These are phyloP conservation scores for Lates japonicus DNA, from an alignment of 2,797 vertebrate genomes.

Conservation along the genomic window DNA sequence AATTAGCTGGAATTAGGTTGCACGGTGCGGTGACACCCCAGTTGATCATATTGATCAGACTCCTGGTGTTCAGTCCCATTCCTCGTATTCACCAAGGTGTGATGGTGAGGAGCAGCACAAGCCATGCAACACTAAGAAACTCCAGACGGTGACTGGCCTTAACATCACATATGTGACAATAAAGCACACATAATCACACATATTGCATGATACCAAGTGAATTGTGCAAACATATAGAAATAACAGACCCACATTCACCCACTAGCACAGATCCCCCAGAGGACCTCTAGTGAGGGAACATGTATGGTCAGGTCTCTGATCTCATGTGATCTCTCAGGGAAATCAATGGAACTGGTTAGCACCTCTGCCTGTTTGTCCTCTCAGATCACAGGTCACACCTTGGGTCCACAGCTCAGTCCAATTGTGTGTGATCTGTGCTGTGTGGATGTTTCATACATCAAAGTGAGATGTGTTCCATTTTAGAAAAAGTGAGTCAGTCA, in stretches of 20 bases:
- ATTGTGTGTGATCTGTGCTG: slow-evolving; percentile 5
- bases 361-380: slow-evolving; percentile 69
- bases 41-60: slow-evolving; percentile 79
- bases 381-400: slow-evolving; percentile 50
- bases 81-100: slow-evolving; percentile 51
- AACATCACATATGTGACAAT: slow-evolving; percentile 10
- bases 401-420: background rate
- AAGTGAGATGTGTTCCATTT: background rate
- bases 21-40: slow-evolving; percentile 41
- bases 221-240: background rate
- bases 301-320: slow-evolving; percentile 35
- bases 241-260: slow-evolving; percentile 17
- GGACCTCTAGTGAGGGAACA: slow-evolving; percentile 18
- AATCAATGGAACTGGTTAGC: slow-evolving; percentile 39
- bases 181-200: slow-evolving; percentile 15
- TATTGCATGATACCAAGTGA: background rate
- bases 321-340: slow-evolving; percentile 32
- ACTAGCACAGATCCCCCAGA: slow-evolving; percentile 14
- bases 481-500: background rate
- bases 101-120: slow-evolving; percentile 26
- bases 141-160: slow-evolving; percentile 49
- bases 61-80: slow-evolving; percentile 52
- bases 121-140: slow-evolving; percentile 33
- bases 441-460: background rate
- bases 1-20: slow-evolving; percentile 84